Evolutionary conservation across 2,113 vertebrate species (phyloP), one percentile per base, ranked within the genome.

Genomic region (Perca schrenkii): DNA sequence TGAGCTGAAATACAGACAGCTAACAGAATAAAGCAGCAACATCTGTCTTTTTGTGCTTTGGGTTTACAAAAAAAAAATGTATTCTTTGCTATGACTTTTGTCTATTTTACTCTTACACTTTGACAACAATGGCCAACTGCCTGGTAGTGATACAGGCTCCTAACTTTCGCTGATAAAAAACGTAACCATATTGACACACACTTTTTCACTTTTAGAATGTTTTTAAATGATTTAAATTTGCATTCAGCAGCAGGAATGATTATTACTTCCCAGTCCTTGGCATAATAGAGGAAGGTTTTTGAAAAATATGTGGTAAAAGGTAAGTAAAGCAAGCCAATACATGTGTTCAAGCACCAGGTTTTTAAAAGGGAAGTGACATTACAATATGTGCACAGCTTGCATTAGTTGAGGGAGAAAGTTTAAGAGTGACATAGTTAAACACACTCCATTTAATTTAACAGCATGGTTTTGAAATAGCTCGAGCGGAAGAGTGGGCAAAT

Each of bases 401-500:
- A 65, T 77, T 79, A 68, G 36, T 43, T 6, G 25, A 46, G 49
- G 22, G 36, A 62, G 28, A 56, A 66, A 61, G 68, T 77, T 60
- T 57, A 34, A 71, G 58, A 71, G 62, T 25, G 69, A 56, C 61
- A 65, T 43, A 50, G 47, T 74, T 58, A 64, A 86, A 77, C 74
- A 79, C 87, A 68, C 85, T 65, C 64, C 28, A 54, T 90, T 85
- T 81, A 76, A 85, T 74, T 79, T 47, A 77, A 49, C 53, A 46
- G 75, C 68, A 43, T 49, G 74, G 49, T 65, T 89, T 66, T 50
- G 25, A 80, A 87, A 73, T 0, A 52, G 69, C 68, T 82, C 60
- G 69, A 63, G 75, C 65, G 65, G 80, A 87, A 80, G 75, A 86
- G 77, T 75, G 74, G 74, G 68, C n/a, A 77, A 84, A 74, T 79